Evolutionary conservation across 2,888 invertebrate species (phyloP).

Genomic region (Hydrotaea cyrtoneurina): DNA sequence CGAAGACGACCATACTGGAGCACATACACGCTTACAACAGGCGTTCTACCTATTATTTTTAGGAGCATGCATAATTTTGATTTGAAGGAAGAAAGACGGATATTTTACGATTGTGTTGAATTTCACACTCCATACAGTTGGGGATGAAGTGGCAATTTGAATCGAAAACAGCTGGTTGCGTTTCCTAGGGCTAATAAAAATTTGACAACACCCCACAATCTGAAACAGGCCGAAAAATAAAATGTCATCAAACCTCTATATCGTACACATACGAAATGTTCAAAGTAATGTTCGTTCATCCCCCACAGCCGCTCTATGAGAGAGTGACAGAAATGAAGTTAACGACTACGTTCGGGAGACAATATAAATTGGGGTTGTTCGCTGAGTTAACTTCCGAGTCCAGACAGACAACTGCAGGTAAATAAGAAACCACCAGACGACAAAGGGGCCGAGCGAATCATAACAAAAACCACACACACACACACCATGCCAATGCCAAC

Average conservation of each 20-base stretch:
- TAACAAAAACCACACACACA: constrained; percentile 47
- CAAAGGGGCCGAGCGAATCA: constrained; percentile 47
- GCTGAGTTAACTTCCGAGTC: constrained; percentile 19
- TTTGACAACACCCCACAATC: constrained; percentile 54
- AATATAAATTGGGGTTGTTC: background rate
- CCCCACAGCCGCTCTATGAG: background rate
- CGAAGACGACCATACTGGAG: too few relatives aligned
- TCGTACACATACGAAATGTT: too few relatives aligned
- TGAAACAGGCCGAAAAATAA: too few relatives aligned
- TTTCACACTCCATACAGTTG: background rate
- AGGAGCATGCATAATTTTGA: too few relatives aligned
- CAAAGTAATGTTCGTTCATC: background rate
- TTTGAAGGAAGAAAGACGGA: too few relatives aligned
- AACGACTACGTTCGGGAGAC: background rate
- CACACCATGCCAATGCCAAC: background rate
- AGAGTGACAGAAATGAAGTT: background rate
- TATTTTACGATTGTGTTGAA: too few relatives aligned
- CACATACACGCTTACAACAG: too few relatives aligned
- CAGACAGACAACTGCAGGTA: constrained; percentile 12
- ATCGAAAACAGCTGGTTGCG: constrained; percentile 42
- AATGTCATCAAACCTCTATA: background rate
- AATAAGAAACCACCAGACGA: constrained; percentile 23
- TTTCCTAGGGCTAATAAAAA: constrained; percentile 10
- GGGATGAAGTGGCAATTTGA: background rate
- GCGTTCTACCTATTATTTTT: too few relatives aligned